Evolutionary conservation across 92 coral and sea anemone species (phyloP), one percentile per base, ranked within the genome.

Genomic region (Heteractis magnifica): DNA sequence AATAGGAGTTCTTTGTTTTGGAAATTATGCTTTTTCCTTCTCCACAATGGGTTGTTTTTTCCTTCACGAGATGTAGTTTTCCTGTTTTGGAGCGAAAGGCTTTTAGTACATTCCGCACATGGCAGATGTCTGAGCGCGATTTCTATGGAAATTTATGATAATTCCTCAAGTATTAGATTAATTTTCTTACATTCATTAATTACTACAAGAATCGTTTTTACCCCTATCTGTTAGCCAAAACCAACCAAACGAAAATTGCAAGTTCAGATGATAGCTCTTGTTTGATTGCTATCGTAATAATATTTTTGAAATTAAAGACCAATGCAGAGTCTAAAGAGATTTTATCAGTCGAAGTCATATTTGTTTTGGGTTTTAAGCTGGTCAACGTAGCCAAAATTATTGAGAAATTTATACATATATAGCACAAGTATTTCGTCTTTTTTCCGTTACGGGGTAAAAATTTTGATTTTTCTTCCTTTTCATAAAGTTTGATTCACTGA

Each of bases 61-160:
- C 20, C 34, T 26, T 65, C 26, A 60, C 20, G 56, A 51, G 65
- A 56, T 68, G 16, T 81, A 20, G 70, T 68, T 80, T 81, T 51
- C 75, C 75, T 70, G 53, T 81, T 74, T 81, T 81, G n/a, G 20
- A 81, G 84, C 51, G 56, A 56, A 10, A 26, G 59, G 75, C 71
- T 65, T 79, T 62, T 79, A 81, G 76, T 41, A 16, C 56, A 50
- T 70, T 81, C 76, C 77, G 1, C 77, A 52, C 49, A 70, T 77
- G 53, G 70, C 72, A 68, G 84, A 26, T 65, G 53, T n/a, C 49
- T 71, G 59, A 3, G 8, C 12, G 70, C 19, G 7, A 81, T 51
- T 41, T 51, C 49, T 16, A 51, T 68, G 77, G 6, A 49, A 81
- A 81, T 81, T 81, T 81, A 70, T 81, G 76, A 74, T 70, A 49